Percentiles rank a stretch among this genome's conserved stretches.
These are phyloP conservation scores for Laterallus jamaicensis DNA, from an alignment of 2,113 vertebrate species.

Conservation along the genomic window DNA sequence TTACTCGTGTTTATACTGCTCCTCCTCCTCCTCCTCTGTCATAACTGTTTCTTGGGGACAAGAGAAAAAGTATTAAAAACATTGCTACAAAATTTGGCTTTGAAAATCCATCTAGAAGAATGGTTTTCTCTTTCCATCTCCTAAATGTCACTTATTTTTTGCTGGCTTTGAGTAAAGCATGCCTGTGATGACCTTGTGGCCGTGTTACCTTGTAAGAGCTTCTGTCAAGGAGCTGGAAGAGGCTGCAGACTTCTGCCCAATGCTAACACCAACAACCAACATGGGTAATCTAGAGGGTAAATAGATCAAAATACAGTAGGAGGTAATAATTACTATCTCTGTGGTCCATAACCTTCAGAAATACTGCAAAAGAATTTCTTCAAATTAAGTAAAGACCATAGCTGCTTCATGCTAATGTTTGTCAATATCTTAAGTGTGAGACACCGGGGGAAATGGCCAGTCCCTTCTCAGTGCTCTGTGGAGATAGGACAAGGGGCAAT, in stretches of 20 bases:
- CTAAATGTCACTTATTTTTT: background rate
- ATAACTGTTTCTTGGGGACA: background rate
- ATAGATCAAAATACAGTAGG: background rate
- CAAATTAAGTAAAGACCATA: background rate
- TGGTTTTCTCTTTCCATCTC: background rate
- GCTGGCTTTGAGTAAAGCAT: background rate
- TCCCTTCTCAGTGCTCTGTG: too few relatives aligned
- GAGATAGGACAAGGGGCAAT: too few relatives aligned
- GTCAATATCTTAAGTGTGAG: too few relatives aligned
- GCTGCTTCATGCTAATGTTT: background rate
- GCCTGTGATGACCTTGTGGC: background rate
- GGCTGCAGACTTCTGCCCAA: background rate
- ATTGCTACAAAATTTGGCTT: background rate
- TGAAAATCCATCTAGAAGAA: background rate
- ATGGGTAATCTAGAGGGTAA: background rate
- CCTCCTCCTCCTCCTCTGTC: background rate
- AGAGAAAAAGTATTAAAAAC: background rate
- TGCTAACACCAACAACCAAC: accelerated
- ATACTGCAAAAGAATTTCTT: background rate
- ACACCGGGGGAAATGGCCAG: too few relatives aligned
- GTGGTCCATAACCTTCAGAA: background rate
- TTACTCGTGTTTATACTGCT: background rate
- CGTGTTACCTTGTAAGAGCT: background rate
- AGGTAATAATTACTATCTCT: background rate
- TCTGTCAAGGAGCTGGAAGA: background rate